Evolutionary conservation across 53 echinoderm and acorn worm genomes (phyloP), one percentile per base, ranked within the genome.

Genomic region (Crossaster papposus): DNA sequence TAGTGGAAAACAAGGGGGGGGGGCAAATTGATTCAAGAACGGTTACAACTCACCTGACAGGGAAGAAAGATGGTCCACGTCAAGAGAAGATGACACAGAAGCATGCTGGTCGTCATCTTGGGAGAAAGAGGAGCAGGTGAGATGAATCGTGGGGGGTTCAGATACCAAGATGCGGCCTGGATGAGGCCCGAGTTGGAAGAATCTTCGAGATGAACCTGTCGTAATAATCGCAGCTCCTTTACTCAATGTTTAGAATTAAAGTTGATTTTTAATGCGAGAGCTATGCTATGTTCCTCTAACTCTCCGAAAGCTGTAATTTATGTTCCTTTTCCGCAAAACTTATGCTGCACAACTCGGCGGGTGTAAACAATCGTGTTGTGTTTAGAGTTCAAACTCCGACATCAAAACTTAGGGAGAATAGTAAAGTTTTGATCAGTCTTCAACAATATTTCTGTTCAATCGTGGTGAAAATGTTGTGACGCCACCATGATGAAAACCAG

Each of bases 1-100:
- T 10, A 35, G 70, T 36, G 54, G 58, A 77, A 36, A 77, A 22
- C 44, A 9, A 44, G 54, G 30, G 72, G 76, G 77, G 24, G 74
- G 72, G 72, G 32, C 52, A 87, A 62, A 75, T 77, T 55, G 77
- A 87, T 76, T 87, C 55, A 36, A 51, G 78, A 78, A 31, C 64
- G 64, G 64, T 22, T 18, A 44, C 44, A 17, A 77, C 87, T 87
- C 77, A 87, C 87, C 87, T 87, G 87, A 77, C 87, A 87, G 24
- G 22, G 87, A 37, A 14, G 73, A 87, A 76, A 87, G 87, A 77
- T 87, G 77, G 77, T 20, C 28, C 12, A 22, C 76, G 38, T 75
- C 87, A 77, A 74, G 2, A 76, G 62, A 33, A 87, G 77, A 51
- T 11, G 44, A 18, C 17, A 1, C 17, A 7, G 51, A 52, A 50